phyloP scores from a whole-genome alignment of 2,797 vertebrate species.

The Trachops cirrhosus region DNA sequence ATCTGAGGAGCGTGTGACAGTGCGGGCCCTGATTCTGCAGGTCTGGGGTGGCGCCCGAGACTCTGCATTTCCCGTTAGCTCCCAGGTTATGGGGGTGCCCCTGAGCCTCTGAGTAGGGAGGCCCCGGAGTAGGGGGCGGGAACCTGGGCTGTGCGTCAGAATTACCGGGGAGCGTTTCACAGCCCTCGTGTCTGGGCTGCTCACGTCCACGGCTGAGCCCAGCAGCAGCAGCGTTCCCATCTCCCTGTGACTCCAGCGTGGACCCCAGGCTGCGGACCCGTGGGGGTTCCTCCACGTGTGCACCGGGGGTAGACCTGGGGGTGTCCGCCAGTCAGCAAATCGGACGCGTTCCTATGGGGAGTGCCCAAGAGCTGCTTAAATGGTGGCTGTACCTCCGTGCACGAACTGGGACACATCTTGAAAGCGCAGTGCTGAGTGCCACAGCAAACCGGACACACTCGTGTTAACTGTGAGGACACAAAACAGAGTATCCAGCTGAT shows the following conservation, averaged over 20 bases:
- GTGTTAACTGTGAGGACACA: not conserved
- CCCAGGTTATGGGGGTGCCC: not conserved
- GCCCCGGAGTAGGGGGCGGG: rapidly evolving
- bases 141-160: not conserved
- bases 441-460: not conserved
- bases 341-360: rapidly evolving
- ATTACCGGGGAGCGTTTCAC: not conserved
- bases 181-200: rapidly evolving
- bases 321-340: rapidly evolving
- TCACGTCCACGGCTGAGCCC: not conserved
- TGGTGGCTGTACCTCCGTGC: not conserved
- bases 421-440: not conserved
- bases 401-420: not conserved
- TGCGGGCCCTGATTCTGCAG: too few species aligned
- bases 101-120: not conserved
- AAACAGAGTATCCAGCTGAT: rapidly evolving
- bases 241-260: rapidly evolving
- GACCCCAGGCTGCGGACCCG: not conserved
- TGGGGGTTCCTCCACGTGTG: too few species aligned
- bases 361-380: too few species aligned
- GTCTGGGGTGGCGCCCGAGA: rapidly evolving
- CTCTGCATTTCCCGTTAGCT: not conserved
- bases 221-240: rapidly evolving
- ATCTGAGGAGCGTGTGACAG: not conserved
- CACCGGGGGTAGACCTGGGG: rapidly evolving